Conservation (phyloP, 2,113 vertebrate genomes). For the Suncus etruscus region DNA sequence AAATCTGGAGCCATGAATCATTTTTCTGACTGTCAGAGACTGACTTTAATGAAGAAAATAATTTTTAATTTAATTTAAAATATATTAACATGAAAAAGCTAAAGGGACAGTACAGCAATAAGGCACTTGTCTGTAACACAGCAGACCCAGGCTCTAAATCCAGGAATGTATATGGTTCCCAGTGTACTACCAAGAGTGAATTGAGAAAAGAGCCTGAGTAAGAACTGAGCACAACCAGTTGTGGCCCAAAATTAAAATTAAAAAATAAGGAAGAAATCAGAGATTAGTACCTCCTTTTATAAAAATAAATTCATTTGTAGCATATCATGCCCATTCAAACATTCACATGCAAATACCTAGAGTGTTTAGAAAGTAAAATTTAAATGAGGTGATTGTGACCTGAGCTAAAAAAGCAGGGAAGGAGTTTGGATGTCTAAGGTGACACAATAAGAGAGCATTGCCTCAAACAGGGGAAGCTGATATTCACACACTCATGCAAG, state of each 20-base stretch:
- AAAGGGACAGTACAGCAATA: too few species aligned
- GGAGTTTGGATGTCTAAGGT: conserved; percentile 32
- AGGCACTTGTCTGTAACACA: too few species aligned
- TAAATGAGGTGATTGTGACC: not conserved
- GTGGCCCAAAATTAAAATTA: too few species aligned
- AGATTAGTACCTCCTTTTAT: conserved; percentile 26
- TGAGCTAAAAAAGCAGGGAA: not conserved
- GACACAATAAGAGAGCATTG: not conserved
- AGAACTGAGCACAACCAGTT: not conserved
- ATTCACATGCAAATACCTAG: conserved; percentile 36
- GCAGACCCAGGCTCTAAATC: too few species aligned
- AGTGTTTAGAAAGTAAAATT: conserved; percentile 36
- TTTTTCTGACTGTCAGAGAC: conserved; percentile 16
- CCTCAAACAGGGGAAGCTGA: conserved; percentile 5
- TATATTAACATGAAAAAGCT: too few species aligned
- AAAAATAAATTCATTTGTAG: conserved; percentile 45
- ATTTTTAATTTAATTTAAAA: not conserved
- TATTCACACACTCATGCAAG: conserved; percentile 44
- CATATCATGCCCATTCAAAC: not conserved
- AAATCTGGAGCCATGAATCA: conserved; percentile 8
- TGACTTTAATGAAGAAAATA: conserved; percentile 15
- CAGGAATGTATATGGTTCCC: too few species aligned
- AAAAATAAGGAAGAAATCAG: not conserved
- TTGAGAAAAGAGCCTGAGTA: not conserved
- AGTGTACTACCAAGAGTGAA: too few species aligned